These are phyloP conservation scores for Agriopis marginaria DNA, from an alignment of 2,888 invertebrate genomes.

Conservation along the genomic window DNA sequence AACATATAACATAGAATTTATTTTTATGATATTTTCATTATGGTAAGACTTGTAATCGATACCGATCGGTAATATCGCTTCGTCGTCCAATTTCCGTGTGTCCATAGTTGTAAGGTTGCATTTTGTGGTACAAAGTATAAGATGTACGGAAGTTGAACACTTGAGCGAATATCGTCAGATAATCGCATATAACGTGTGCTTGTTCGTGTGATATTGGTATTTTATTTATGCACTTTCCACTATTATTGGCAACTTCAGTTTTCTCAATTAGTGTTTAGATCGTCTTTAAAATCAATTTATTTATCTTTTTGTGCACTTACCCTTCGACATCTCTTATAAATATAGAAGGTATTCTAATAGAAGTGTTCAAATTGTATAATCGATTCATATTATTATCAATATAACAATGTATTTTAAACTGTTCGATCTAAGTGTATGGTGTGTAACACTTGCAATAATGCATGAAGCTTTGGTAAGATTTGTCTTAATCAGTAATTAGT, in stretches of 20 bases:
- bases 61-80: conserved; percentile 57
- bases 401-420: conserved; percentile 33
- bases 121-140: conserved; percentile 79
- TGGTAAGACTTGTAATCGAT: conserved; percentile 45
- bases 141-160: conserved; percentile 52
- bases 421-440: conserved; percentile 38
- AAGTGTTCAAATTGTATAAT: conserved; percentile 45
- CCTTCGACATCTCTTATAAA: conserved; percentile 35
- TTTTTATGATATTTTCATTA: conserved; percentile 64
- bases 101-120: conserved; percentile 69
- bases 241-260: conserved; percentile 34
- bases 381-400: conserved; percentile 28
- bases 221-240: conserved; percentile 51
- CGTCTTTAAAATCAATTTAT: conserved; percentile 23
- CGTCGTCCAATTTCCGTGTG: conserved; percentile 56
- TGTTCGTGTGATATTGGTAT: conserved; percentile 61
- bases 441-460: conserved; percentile 57
- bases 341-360: conserved; percentile 36
- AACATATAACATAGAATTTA: conserved; percentile 68
- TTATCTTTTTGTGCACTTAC: conserved; percentile 35
- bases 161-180: conserved; percentile 50
- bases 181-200: conserved; percentile 60
- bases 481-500: conserved; percentile 67
- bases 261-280: conserved; percentile 31
- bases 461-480: conserved; percentile 60